Evolutionary conservation across 2,113 vertebrate species (phyloP), one percentile per base, ranked within the genome.

Genomic region (Lycaon pictus): DNA sequence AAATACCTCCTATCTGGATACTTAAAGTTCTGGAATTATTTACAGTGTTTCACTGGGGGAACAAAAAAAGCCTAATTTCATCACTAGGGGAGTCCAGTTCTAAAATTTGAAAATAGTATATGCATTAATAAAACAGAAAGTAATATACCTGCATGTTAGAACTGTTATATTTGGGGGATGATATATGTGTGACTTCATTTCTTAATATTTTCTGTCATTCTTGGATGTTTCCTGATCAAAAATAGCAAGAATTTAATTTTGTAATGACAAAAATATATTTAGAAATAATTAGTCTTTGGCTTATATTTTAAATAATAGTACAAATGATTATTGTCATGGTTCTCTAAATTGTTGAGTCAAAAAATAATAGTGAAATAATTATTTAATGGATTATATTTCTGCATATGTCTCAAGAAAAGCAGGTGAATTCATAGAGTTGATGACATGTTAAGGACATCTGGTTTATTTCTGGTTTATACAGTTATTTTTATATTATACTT

Each of bases 301-400:
- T 56, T 95, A 56, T 63, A 77, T 2, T 93, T 96, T 80, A 96
- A 92, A n/a, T 63, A 72, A 69, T 83, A 87, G 13, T 35, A 87
- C 6, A 83, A 20, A 20, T 82, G 35, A n/a, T 76, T 88, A 51
- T 15, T 88, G 35, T 11, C 3, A 67, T 19, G 29, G 27, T 88
- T 92, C 7, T 19, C 29, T 82, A 79, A 87, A 74, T 12, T n/a
- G 2, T 77, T 27, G 88, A 37, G 23, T 76, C 20, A 96, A 65
- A 62, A 48, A 1, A 7, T 60, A 85, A 79, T 25, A 56, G 35
- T 77, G 11, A 27, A 79, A 86, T 65, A 76, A 58, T 82, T 91
- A 72, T 51, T 58, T 67, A 79, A 22, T 65, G 9, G 9, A 35
- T 56, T 77, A 56, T 43, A 93, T 87, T 85, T 94, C 25, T 84